Conservation (phyloP, 1,140 invertebrate species). For the Caenorhabditis elegans region WBcel235 BX284605.5:5347001-5347500, state of each 20-base stretch:
- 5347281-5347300: not conserved
- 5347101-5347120: not conserved
- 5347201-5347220: not conserved
- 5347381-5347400: not conserved
- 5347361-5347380: conserved; percentile 24
- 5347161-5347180: conserved; percentile 6
- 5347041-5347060: not conserved
- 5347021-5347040: not conserved
- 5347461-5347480: conserved; percentile 17
- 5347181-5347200: not conserved
- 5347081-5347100: not conserved
- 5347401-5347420: conserved; percentile 2
- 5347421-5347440: not conserved
- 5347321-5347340: not conserved
- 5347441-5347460: not conserved
- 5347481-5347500: conserved; percentile 8
- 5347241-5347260: not conserved
- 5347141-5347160: not conserved
- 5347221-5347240: not conserved
- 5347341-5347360: not conserved
- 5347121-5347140: not conserved
- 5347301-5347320: not conserved
- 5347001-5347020: not conserved
- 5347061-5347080: not conserved
- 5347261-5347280: not conserved